Base-by-base conservation (phyloP, 1,140 invertebrate genomes). In the Helicoverpa armigera region DNA sequence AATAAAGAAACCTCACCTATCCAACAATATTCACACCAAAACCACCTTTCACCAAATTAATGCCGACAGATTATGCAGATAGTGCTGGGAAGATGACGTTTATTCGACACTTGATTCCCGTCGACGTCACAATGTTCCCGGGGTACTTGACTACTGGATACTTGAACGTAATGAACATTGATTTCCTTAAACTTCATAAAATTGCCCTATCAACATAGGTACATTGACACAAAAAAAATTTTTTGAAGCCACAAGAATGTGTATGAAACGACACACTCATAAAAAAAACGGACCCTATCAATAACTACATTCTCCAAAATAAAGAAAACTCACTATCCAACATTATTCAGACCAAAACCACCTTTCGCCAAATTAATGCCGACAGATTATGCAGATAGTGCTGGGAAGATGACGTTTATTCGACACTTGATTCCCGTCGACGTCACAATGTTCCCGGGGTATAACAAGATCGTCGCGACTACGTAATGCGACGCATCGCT, bases 31-130 rank as follows among this genome's bases (percentile, higher is more conserved):
- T 43, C 14, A 35, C 58, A 13, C 31, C n/a, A 5, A 50, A 69
- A 29, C 56, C 50, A 72, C 51, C 72, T 73, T 56, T 56, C 51
- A 16, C 12, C 51, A 56, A 53, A 73, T 73, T 73, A 73, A 73
- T 73, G 18, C 51, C 35, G 56, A 75, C 56, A 48, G 31, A 75
- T 75, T 75, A 75, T 75, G 72, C 58, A 75, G 43, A 75, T 75
- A 61, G 54, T 75, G 16, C 43, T 23, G 23, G 23, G n/a, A 43
- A 75, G 72, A 75, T 61, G 72, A 75, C 72, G 72, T 75, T 75
- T 48, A 75, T 61, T 75, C 72, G 72, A 75, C 72, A 75, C 72
- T 75, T 75, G 72, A 75, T 18, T 43, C 72, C 48, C 43, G 72
- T 48, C 11, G 29, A 58, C 43, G 72, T 60, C 2, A 12, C 7